Conservation (phyloP, 2,888 invertebrate genomes). For the Leptinotarsa peninsularis region DNA sequence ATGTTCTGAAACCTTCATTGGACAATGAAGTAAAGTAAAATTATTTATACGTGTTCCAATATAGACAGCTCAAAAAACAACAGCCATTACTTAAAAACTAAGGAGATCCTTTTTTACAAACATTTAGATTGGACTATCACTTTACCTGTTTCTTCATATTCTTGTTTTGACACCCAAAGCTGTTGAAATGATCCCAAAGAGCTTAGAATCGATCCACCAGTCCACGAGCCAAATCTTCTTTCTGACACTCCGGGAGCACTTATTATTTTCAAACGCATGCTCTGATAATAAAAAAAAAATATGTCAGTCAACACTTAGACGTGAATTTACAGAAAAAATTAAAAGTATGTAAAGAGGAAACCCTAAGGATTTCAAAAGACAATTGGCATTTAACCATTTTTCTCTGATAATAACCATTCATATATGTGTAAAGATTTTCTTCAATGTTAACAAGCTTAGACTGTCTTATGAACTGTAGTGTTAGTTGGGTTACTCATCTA, state of each 20-base stretch:
- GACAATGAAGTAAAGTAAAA: too few relatives aligned
- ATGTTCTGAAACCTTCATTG: too few relatives aligned
- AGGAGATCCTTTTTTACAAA: conserved; percentile 50
- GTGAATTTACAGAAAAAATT: background rate
- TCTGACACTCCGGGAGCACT: conserved; percentile 75
- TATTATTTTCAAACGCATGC: conserved; percentile 78
- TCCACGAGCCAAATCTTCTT: conserved; percentile 79
- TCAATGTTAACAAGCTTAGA: too few relatives aligned
- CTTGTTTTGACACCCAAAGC: conserved; percentile 82
- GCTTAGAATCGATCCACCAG: conserved; percentile 80
- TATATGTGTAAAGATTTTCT: too few relatives aligned
- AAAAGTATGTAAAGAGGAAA: too few relatives aligned
- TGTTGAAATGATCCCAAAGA: conserved; percentile 82
- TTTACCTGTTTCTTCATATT: conserved; percentile 81
- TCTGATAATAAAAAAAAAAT: conserved; percentile 60
- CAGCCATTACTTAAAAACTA: background rate
- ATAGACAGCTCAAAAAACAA: conserved; percentile 4
- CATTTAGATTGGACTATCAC: conserved; percentile 64
- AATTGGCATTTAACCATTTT: too few relatives aligned
- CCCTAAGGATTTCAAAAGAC: too few relatives aligned
- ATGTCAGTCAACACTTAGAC: background rate
- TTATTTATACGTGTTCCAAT: background rate
- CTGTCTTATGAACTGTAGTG: too few relatives aligned
- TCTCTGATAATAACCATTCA: too few relatives aligned
- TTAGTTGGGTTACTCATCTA: too few relatives aligned